Percentiles rank a stretch among this genome's conserved stretches.
Conservation (phyloP, 2,888 invertebrate genomes). For the Drosophila subsilvestris region DNA sequence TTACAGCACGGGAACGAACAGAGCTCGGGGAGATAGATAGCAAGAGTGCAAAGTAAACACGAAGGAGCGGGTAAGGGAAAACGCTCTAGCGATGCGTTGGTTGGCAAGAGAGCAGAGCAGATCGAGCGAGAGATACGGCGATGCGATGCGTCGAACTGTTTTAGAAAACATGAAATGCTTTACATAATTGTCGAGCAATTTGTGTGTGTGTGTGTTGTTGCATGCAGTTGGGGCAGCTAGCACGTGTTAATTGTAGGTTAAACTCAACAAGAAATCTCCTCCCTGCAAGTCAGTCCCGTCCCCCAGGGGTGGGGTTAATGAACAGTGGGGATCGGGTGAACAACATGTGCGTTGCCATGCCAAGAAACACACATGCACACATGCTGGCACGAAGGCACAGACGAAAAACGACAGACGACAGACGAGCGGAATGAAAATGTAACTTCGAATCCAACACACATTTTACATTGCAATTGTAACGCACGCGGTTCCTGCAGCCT, state of each 20-base stretch:
- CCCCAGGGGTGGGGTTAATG: slow-evolving; percentile 77
- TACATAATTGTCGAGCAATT: slow-evolving; percentile 63
- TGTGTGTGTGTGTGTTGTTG: slow-evolving; percentile 50
- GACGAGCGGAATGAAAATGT: not conserved
- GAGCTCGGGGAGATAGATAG: slow-evolving; percentile 29
- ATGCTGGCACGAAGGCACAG: slow-evolving; percentile 31
- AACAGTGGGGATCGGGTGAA: slow-evolving; percentile 58
- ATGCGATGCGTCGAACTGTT: slow-evolving; percentile 12
- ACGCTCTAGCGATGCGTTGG: not conserved
- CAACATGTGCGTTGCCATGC: slow-evolving; percentile 60
- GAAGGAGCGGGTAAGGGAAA: not conserved
- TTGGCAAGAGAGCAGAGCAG: slow-evolving; percentile 4
- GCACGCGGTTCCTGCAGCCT: slow-evolving; percentile 42
- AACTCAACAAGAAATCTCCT: slow-evolving; percentile 55
- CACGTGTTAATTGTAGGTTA: slow-evolving; percentile 82
- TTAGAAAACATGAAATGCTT: slow-evolving; percentile 72
- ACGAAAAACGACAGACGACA: not conserved
- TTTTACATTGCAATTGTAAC: slow-evolving; percentile 47
- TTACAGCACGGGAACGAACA: slow-evolving; percentile 41
- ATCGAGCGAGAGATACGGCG: slow-evolving; percentile 6
- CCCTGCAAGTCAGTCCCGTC: not conserved
- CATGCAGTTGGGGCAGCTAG: slow-evolving; percentile 54
- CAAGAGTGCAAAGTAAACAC: slow-evolving; percentile 21
- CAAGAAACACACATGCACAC: slow-evolving; percentile 46
- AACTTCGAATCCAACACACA: slow-evolving; percentile 21